Evolutionary conservation across 1,140 invertebrate genomes (phyloP).

Genomic region (Apis mellifera): Amel_HAv3.1 CM009932.2:13372001-13372500

Average conservation of each 20-base stretch:
- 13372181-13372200: not conserved
- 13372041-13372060: slow-evolving; percentile 40
- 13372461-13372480: slow-evolving; percentile 33
- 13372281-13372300: not conserved
- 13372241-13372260: not conserved
- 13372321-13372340: not conserved
- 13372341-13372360: slow-evolving; percentile 38
- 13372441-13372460: slow-evolving; percentile 90
- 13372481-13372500: slow-evolving; percentile 3
- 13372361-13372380: slow-evolving; percentile 96
- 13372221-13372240: not conserved
- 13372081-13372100: slow-evolving; percentile 99
- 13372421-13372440: slow-evolving; percentile 99
- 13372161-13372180: slow-evolving; percentile 88
- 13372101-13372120: slow-evolving; percentile 97
- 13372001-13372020: slow-evolving; percentile 56
- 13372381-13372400: slow-evolving; percentile 99
- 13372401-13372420: slow-evolving; percentile 99
- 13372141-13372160: slow-evolving; percentile 96
- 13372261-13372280: slow-evolving; percentile 6
- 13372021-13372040: slow-evolving; percentile 47
- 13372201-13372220: not conserved
- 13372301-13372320: not conserved
- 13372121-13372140: slow-evolving; percentile 97
- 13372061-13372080: slow-evolving; percentile 46